phyloP scores from a whole-genome alignment of 2,888 invertebrate species.

The Cryptocheilus praepositus region DNA sequence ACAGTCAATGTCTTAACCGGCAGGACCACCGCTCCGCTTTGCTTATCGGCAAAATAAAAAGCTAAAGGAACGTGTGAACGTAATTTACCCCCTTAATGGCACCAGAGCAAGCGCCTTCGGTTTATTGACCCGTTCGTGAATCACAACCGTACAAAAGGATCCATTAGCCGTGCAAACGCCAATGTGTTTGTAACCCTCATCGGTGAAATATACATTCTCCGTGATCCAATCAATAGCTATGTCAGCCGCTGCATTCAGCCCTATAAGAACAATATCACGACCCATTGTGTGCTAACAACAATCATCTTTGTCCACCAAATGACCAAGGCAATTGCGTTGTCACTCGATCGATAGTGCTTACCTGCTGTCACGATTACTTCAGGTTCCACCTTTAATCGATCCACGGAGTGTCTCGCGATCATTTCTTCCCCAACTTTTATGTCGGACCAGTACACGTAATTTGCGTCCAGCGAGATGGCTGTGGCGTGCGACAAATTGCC shows the following conservation, averaged over 20 bases:
- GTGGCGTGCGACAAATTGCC: slow-evolving; percentile 78
- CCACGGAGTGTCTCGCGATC: slow-evolving; percentile 76
- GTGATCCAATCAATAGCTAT: slow-evolving; percentile 87
- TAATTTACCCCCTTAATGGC: slow-evolving; percentile 80
- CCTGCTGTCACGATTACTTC: neutral
- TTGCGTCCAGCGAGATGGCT: slow-evolving; percentile 84
- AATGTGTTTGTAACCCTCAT: slow-evolving; percentile 82
- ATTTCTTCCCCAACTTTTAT: slow-evolving; percentile 82
- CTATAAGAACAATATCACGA: too few species aligned
- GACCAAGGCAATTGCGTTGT: too few species aligned
- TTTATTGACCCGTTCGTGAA: slow-evolving; percentile 79
- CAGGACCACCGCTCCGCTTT: too few species aligned
- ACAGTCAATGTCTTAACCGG: too few species aligned
- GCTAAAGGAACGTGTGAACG: too few species aligned
- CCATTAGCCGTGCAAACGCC: slow-evolving; percentile 85
- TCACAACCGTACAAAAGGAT: slow-evolving; percentile 80
- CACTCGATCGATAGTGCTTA: too few species aligned
- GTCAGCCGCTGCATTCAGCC: slow-evolving; percentile 83
- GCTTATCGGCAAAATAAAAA: too few species aligned
- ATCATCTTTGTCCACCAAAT: too few species aligned
- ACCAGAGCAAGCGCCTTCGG: slow-evolving; percentile 84
- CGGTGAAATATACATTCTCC: slow-evolving; percentile 89
- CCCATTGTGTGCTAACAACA: too few species aligned
- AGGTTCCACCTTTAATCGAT: neutral
- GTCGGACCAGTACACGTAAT: slow-evolving; percentile 87